phyloP scores from a whole-genome alignment of 1,140 invertebrate genomes.

The Drosophila orena region DNA sequence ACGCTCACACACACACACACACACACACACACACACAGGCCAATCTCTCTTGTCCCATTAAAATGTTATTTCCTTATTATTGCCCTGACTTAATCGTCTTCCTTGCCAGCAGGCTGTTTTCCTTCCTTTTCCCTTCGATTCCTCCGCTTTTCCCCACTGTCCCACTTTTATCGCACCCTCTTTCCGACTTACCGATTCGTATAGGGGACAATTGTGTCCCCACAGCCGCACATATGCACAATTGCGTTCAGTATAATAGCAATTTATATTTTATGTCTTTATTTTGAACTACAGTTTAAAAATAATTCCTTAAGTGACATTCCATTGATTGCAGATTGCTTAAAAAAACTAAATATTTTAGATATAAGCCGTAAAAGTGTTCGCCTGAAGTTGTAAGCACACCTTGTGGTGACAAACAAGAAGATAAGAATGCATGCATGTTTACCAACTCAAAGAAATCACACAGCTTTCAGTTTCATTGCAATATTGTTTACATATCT shows the following conservation, averaged over 20 bases:
- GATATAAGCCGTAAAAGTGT: background rate
- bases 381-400: background rate
- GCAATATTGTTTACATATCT: too few relatives aligned
- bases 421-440: too few relatives aligned
- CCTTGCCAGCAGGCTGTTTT: conserved; percentile 34
- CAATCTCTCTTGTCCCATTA: conserved; percentile 61
- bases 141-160: conserved; percentile 9
- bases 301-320: background rate
- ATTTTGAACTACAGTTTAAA: background rate
- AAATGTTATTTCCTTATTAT: conserved; percentile 83
- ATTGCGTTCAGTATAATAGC: background rate
- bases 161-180: conserved; percentile 48
- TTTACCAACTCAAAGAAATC: too few relatives aligned
- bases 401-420: background rate
- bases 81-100: conserved; percentile 73
- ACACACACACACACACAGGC: background rate
- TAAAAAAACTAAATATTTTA: background rate
- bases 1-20: too few relatives aligned
- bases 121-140: background rate
- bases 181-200: conserved; percentile 11
- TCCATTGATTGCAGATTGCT: background rate
- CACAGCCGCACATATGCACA: conserved; percentile 8
- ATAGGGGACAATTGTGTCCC: conserved; percentile 56
- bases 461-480: too few relatives aligned
- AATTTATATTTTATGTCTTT: background rate